These are phyloP conservation scores for Philhelius pedissequus DNA, from an alignment of 2,888 invertebrate genomes.

Conservation along the genomic window DNA sequence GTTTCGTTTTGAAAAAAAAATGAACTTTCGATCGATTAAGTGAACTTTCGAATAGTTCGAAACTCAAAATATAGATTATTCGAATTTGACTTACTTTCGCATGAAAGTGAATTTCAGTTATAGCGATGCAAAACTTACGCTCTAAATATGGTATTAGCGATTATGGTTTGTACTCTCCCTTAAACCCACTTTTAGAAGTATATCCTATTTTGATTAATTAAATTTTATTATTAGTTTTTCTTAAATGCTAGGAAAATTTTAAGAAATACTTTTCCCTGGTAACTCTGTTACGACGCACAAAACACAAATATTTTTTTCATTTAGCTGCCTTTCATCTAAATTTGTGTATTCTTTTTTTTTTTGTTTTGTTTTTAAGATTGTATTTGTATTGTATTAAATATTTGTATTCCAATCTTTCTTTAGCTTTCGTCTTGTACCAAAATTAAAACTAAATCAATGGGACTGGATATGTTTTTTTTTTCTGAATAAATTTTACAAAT, in stretches of 20 bases:
- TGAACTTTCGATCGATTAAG: no score
- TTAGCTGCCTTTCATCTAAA: background rate
- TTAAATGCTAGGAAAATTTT: background rate
- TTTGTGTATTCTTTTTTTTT: background rate
- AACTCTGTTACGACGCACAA: background rate
- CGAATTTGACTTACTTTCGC: no score
- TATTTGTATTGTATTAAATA: background rate
- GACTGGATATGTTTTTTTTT: background rate
- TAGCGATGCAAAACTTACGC: no score
- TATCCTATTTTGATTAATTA: no score
- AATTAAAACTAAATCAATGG: background rate
- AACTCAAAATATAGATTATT: no score
- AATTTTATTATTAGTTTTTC: no score
- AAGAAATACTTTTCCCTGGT: background rate
- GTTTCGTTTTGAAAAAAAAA: no score
- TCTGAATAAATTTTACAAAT: constrained; percentile 37
- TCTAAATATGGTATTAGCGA: no score
- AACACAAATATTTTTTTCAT: background rate
- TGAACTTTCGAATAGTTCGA: no score
- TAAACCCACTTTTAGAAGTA: no score
- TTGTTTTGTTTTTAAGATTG: background rate
- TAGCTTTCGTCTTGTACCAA: background rate
- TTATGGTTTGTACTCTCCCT: no score
- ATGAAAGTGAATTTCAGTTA: no score
- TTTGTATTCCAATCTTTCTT: constrained; percentile 32